Conservation (phyloP, 37 sponge, comb jelly and placozoan species). For the Bolinopsis microptera region DNA sequence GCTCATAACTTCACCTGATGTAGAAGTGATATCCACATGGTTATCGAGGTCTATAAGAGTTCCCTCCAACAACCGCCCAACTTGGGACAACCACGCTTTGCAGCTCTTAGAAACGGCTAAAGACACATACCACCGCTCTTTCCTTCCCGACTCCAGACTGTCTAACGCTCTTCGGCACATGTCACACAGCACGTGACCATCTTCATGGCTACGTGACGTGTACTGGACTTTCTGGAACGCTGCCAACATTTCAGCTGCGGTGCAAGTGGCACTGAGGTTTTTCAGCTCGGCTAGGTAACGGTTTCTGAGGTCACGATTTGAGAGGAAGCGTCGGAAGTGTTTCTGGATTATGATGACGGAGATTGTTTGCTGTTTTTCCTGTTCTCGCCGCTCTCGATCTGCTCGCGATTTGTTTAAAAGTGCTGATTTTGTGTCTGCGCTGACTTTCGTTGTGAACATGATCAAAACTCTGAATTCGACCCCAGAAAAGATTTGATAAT, state of each 20-base stretch:
- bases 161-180: background rate
- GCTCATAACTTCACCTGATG: too few relatives aligned
- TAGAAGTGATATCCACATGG: background rate
- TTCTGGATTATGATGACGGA: slow-evolving; percentile 14
- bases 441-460: slow-evolving; percentile 62
- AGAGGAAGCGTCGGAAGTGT: background rate
- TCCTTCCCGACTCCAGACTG: slow-evolving; percentile 12
- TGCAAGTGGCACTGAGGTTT: background rate
- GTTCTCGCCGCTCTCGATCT: slow-evolving; percentile 24
- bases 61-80: background rate
- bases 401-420: slow-evolving; percentile 5
- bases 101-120: background rate
- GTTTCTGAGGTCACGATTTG: background rate
- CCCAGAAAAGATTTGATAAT: background rate
- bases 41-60: background rate
- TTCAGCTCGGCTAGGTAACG: background rate
- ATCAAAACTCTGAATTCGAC: too few relatives aligned
- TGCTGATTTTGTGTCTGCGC: slow-evolving; percentile 1
- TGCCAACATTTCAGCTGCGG: slow-evolving; percentile 7
- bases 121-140: slow-evolving; percentile 42
- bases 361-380: slow-evolving; percentile 14
- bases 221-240: background rate
- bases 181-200: slow-evolving; percentile 5
- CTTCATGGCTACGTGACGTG: background rate
- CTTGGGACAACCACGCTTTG: slow-evolving; percentile 3